phyloP scores from a whole-genome alignment of 2,113 vertebrate species.

The Xiphophorus maculatus region DNA sequence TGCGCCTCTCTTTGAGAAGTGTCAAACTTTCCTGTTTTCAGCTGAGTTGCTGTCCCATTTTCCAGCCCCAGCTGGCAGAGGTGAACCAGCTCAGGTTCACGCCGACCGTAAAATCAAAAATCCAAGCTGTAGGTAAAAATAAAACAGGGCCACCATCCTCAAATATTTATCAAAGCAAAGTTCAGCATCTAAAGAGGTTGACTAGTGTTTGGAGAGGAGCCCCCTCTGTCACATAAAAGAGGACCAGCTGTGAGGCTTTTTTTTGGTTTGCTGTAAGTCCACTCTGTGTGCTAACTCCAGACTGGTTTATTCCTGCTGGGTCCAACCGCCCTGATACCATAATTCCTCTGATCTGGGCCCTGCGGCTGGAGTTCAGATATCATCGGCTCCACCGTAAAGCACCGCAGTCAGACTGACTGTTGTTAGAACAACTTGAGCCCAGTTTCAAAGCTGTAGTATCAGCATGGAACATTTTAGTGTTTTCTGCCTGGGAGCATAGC shows the following conservation, averaged over 20 bases:
- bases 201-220: conserved; percentile 15
- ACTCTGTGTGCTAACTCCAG: conserved; percentile 39
- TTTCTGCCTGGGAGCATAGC: conserved; percentile 25
- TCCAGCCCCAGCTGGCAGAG: neutral
- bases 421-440: conserved; percentile 45
- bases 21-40: conserved; percentile 34
- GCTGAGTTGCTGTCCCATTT: conserved; percentile 16
- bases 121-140: conserved; percentile 34
- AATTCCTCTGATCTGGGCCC: conserved; percentile 61
- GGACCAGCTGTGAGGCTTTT: conserved; percentile 6
- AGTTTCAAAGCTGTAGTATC: conserved; percentile 47
- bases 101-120: conserved; percentile 19
- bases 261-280: conserved; percentile 19
- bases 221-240: conserved; percentile 28
- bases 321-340: conserved; percentile 21
- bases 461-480: conserved; percentile 45
- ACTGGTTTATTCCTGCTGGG: conserved; percentile 48
- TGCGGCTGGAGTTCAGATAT: conserved; percentile 58
- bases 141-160: conserved; percentile 40
- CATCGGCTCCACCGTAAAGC: conserved; percentile 55
- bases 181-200: conserved; percentile 34
- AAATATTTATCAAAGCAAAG: conserved; percentile 56
- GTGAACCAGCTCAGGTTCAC: conserved; percentile 14
- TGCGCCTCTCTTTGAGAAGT: conserved; percentile 40
- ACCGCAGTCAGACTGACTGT: conserved; percentile 43